phyloP scores from a whole-genome alignment of 1,140 invertebrate species.

The Drosophila carrolli region DNA sequence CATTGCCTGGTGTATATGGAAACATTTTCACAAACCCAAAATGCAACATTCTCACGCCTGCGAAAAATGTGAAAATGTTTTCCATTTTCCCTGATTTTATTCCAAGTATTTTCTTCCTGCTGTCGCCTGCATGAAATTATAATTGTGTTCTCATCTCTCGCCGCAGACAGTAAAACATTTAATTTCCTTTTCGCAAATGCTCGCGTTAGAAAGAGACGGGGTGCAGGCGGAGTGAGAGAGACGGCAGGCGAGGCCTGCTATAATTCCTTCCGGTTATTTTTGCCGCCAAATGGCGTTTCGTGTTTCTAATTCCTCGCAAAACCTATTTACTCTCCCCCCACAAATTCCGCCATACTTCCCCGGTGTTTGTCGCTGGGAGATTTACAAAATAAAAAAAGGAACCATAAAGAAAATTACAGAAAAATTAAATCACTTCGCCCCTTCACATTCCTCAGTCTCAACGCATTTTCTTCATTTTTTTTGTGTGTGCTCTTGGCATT shows the following conservation, averaged over 20 bases:
- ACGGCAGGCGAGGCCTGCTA: conserved; percentile 37
- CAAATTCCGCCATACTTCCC: not conserved
- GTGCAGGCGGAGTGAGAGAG: not conserved
- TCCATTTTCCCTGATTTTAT: conserved; percentile 65
- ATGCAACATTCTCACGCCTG: conserved; percentile 54
- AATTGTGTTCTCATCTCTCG: conserved; percentile 59
- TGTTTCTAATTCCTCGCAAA: conserved; percentile 74
- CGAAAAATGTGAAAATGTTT: conserved; percentile 48
- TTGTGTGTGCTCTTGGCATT: conserved; percentile 63
- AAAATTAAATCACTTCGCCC: conserved; percentile 68
- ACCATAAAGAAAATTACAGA: conserved; percentile 53
- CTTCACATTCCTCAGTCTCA: conserved; percentile 8
- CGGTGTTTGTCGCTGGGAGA: conserved; percentile 31
- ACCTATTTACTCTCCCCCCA: conserved; percentile 54
- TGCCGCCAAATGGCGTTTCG: conserved; percentile 57
- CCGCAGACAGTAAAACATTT: conserved; percentile 81
- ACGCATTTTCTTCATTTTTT: conserved; percentile 3
- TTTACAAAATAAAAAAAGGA: conserved; percentile 31
- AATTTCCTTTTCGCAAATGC: conserved; percentile 68
- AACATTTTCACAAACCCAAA: conserved; percentile 53
- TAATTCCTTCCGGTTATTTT: conserved; percentile 82
- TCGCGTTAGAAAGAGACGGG: not conserved
- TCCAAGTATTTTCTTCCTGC: conserved; percentile 52
- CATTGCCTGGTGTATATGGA: conserved; percentile 25
- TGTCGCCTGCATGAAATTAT: conserved; percentile 64